A percentile compares a stretch with the other conserved stretches of the same genome.
Conservation (phyloP, 2,888 invertebrate species). For the Eugnorisma glareosa region DNA sequence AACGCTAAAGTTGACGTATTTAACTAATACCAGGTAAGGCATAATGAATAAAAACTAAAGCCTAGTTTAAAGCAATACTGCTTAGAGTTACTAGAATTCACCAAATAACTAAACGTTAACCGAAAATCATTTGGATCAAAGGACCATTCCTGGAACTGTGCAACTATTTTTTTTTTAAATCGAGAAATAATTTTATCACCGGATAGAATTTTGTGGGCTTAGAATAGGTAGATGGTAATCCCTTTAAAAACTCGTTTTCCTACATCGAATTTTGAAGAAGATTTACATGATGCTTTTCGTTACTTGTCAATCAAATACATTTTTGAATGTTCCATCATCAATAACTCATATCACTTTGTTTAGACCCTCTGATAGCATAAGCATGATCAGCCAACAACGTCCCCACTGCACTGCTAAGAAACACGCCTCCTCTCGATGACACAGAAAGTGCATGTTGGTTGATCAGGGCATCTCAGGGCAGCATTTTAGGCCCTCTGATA, state of each 20-base stretch:
- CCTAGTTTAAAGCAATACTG: not conserved
- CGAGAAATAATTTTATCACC: not conserved
- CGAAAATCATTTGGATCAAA: not conserved
- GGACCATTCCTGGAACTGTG: not conserved
- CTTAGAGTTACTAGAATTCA: not conserved
- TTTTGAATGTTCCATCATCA: not conserved
- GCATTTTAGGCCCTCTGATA: not conserved
- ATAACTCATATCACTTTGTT: not conserved
- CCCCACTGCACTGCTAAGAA: not conserved
- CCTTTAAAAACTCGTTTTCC: not conserved
- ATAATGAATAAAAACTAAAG: conserved; percentile 7
- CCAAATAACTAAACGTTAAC: not conserved
- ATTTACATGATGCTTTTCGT: not conserved
- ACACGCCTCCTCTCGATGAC: not conserved
- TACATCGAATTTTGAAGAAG: not conserved
- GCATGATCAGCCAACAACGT: not conserved
- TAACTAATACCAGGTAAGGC: conserved; percentile 15
- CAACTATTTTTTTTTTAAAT: not conserved
- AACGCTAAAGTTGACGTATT: not conserved
- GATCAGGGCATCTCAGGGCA: not conserved
- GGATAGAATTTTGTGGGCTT: not conserved
- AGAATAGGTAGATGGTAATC: not conserved
- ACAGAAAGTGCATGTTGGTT: not conserved
- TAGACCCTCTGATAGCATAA: not conserved
- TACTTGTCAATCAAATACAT: not conserved